Percentiles rank a stretch among this genome's conserved stretches.
phyloP scores from a whole-genome alignment of 1,140 invertebrate genomes.

The Andrena cerasifolii region DNA sequence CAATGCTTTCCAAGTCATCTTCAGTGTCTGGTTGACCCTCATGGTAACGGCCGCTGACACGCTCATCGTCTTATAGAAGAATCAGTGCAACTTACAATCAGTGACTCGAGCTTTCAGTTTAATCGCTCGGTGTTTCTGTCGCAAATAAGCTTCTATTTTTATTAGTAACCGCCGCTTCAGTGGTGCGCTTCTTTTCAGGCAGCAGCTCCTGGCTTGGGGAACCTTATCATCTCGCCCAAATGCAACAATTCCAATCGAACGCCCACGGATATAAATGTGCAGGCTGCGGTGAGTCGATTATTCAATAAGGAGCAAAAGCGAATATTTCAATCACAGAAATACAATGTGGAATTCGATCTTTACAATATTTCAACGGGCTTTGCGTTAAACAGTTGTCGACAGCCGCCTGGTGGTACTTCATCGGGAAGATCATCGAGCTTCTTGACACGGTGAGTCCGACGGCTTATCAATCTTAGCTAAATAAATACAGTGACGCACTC shows the following conservation, averaged over 20 bases:
- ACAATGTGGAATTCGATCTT: too few species aligned
- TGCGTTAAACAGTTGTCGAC: slow-evolving; percentile 63
- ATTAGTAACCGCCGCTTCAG: neutral
- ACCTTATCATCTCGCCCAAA: slow-evolving; percentile 27
- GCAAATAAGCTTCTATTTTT: too few species aligned
- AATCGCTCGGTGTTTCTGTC: too few species aligned
- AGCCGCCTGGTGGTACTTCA: slow-evolving; percentile 84
- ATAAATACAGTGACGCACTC: too few species aligned
- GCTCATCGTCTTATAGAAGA: too few species aligned
- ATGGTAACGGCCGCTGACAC: too few species aligned
- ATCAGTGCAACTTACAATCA: too few species aligned
- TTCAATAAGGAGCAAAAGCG: too few species aligned
- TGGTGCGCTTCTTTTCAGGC: slow-evolving; percentile 53
- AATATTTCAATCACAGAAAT: too few species aligned
- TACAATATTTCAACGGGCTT: too few species aligned
- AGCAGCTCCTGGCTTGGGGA: slow-evolving; percentile 44
- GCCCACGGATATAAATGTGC: slow-evolving; percentile 29
- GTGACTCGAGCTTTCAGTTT: too few species aligned
- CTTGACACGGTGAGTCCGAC: slow-evolving; percentile 84
- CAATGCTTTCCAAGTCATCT: slow-evolving; percentile 87
- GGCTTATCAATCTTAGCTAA: too few species aligned
- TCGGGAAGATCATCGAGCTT: slow-evolving; percentile 86
- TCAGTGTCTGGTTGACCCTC: slow-evolving; percentile 85
- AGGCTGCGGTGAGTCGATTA: slow-evolving; percentile 62
- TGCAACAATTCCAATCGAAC: neutral